phyloP scores from a whole-genome alignment of 2,888 invertebrate genomes.

The Nebria brevicollis region DNA sequence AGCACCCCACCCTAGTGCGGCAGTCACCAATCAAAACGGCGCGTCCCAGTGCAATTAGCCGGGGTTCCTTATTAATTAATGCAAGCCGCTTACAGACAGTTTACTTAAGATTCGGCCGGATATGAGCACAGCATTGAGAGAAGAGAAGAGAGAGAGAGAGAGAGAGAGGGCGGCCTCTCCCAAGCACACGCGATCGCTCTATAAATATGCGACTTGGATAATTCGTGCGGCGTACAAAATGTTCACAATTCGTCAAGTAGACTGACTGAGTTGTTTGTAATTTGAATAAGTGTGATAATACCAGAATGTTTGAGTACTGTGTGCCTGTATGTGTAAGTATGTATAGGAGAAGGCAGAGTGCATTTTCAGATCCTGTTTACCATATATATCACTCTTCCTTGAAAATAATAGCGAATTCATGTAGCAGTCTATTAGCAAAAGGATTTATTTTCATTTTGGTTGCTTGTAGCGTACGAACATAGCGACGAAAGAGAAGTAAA shows the following conservation, averaged over 20 bases:
- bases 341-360: conserved; percentile 56
- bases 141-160: too few species aligned
- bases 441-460: conserved; percentile 67
- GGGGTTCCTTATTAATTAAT: conserved; percentile 64
- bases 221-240: background rate
- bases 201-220: conserved; percentile 8
- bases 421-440: conserved; percentile 68
- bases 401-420: conserved; percentile 68
- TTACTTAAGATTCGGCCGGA: conserved; percentile 62
- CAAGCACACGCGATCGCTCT: background rate
- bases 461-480: conserved; percentile 47
- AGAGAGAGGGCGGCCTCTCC: conserved; percentile 33
- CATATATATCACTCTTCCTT: conserved; percentile 65
- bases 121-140: conserved; percentile 54
- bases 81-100: conserved; percentile 63
- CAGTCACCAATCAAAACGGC: conserved; percentile 56
- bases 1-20: conserved; percentile 48
- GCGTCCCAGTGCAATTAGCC: conserved; percentile 63
- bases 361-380: conserved; percentile 64
- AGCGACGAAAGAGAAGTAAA: conserved; percentile 49
- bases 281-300: background rate
- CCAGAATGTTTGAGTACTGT: background rate
- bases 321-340: conserved; percentile 16
- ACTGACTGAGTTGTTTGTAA: background rate
- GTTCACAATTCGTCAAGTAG: background rate